Conservation (phyloP, 2,797 vertebrate species). For the Syngnathus rostellatus region DNA sequence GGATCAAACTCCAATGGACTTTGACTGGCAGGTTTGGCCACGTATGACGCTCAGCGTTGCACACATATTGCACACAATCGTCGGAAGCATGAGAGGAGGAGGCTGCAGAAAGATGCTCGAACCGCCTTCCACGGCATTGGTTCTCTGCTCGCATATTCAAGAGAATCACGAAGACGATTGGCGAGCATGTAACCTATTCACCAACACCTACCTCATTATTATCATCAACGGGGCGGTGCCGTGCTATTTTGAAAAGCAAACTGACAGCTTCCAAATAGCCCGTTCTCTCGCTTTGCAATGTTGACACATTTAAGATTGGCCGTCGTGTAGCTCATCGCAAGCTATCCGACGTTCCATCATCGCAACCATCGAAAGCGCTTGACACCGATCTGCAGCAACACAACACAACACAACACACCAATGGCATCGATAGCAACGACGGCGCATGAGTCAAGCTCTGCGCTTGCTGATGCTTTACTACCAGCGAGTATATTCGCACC, state of each 20-base stretch:
- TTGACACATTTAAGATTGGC: neutral
- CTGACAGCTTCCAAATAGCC: neutral
- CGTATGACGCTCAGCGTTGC: neutral
- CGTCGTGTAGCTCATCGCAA: neutral
- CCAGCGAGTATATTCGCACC: conserved; percentile 92
- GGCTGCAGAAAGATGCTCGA: conserved; percentile 38
- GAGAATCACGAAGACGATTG: conserved; percentile 20
- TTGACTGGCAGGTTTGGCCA: neutral
- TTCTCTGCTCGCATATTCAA: conserved; percentile 7
- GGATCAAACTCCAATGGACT: conserved; percentile 2
- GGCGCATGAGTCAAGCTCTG: conserved; percentile 66
- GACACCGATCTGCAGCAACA: neutral
- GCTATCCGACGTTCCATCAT: conserved; percentile 13
- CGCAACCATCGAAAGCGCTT: conserved; percentile 19
- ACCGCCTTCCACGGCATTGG: conserved; percentile 45
- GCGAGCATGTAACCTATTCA: conserved; percentile 5
- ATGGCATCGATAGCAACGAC: conserved; percentile 75
- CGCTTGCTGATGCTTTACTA: conserved; percentile 68
- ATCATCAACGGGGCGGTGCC: conserved; percentile 23
- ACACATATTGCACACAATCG: neutral
- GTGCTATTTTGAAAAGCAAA: conserved; percentile 20
- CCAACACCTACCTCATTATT: conserved; percentile 22
- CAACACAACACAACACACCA: neutral
- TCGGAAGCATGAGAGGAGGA: neutral
- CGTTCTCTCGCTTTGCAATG: neutral